Percentiles rank a stretch among this genome's conserved stretches.
phyloP scores from a whole-genome alignment of 1,140 invertebrate genomes.

The Pteromalus puparum region DNA sequence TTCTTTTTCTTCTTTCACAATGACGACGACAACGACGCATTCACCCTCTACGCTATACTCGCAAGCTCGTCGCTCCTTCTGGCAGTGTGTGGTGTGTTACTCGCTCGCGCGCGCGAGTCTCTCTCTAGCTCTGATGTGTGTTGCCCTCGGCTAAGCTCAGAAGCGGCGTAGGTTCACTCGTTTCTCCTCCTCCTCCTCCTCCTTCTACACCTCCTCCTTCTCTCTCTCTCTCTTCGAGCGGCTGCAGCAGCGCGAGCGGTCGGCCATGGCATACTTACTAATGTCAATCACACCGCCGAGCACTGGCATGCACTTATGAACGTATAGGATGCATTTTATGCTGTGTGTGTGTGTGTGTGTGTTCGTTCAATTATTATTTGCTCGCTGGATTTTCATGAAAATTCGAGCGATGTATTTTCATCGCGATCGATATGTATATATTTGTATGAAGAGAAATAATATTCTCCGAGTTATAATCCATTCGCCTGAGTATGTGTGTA shows the following conservation, averaged over 20 bases:
- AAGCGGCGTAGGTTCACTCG: background rate
- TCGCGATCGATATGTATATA: no score
- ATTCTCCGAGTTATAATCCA: no score
- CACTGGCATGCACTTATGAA: conserved; percentile 44
- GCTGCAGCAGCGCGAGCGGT: conserved; percentile 66
- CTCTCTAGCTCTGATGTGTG: background rate
- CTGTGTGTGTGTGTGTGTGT: background rate
- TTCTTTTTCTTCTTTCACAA: no score
- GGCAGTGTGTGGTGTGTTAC: background rate
- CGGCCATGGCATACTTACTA: conserved; percentile 76
- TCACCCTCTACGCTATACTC: background rate
- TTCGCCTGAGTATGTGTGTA: no score
- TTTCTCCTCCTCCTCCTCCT: background rate
- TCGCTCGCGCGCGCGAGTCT: background rate
- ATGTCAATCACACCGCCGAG: conserved; percentile 74
- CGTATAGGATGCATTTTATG: conserved; percentile 29
- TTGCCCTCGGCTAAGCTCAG: background rate
- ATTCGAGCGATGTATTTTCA: background rate
- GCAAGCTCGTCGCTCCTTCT: background rate
- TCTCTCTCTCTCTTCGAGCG: background rate
- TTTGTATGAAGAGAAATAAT: no score
- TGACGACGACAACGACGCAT: background rate
- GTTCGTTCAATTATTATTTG: background rate
- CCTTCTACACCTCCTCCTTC: background rate
- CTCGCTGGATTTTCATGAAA: background rate